These are phyloP conservation scores for Chrysaora quinquecirrha DNA, from an alignment of 30 jellyfish, hydroid and myxozoan genomes.

Conservation along the genomic window DNA sequence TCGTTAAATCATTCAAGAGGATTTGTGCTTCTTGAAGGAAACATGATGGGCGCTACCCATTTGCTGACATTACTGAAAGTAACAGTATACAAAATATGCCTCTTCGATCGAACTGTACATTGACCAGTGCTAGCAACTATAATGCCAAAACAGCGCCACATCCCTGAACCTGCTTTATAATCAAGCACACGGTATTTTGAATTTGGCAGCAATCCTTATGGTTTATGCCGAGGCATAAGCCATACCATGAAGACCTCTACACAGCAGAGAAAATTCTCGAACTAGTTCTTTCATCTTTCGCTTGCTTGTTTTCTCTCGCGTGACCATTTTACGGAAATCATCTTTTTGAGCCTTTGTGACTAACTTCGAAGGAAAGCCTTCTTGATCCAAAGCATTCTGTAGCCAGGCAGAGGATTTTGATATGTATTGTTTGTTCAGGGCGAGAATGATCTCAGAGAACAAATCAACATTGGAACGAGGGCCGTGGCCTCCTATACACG, in stretches of 20 bases:
- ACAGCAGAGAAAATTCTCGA: conserved; percentile 71
- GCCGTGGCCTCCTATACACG: conserved; percentile 77
- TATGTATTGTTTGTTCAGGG: conserved; percentile 55
- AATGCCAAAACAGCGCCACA: too few relatives aligned
- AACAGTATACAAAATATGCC: too few relatives aligned
- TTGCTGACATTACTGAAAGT: too few relatives aligned
- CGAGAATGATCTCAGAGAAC: conserved; percentile 76
- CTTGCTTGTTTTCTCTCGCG: conserved; percentile 75
- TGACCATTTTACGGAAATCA: conserved; percentile 62
- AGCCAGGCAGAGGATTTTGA: conserved; percentile 65
- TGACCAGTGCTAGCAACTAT: too few relatives aligned
- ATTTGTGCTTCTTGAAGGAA: too few relatives aligned
- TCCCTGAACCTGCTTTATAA: too few relatives aligned
- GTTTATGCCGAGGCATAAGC: conserved; percentile 49
- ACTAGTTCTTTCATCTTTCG: conserved; percentile 71
- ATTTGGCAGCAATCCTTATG: not conserved
- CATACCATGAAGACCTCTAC: conserved; percentile 91
- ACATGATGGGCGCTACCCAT: too few relatives aligned
- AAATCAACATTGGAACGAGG: conserved; percentile 78
- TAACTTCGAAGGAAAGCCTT: conserved; percentile 61
- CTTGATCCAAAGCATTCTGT: conserved; percentile 38
- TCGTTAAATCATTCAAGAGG: too few relatives aligned
- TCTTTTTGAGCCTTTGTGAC: conserved; percentile 70
- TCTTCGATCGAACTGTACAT: too few relatives aligned
- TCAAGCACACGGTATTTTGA: too few relatives aligned